A percentile compares a stretch with the other conserved stretches of the same genome.
phyloP scores from a whole-genome alignment of 2,888 invertebrate species.

The Oithona nana region DNA sequence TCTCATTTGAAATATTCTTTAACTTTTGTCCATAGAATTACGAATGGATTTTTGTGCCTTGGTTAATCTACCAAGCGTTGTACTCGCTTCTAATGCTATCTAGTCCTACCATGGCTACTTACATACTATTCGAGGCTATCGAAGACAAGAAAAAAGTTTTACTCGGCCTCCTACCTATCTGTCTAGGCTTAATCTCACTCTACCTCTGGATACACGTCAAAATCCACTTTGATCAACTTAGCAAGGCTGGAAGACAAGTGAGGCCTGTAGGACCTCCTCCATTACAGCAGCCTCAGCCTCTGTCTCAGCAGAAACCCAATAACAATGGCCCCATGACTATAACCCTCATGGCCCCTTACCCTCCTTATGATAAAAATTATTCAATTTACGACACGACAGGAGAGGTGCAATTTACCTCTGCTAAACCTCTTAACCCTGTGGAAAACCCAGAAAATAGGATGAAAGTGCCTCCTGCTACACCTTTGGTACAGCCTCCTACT shows the following conservation, averaged over 20 bases:
- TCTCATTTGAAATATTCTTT: neutral
- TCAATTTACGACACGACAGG: no score
- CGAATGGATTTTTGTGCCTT: slow-evolving; percentile 1
- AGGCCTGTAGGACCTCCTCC: neutral
- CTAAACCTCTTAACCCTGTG: no score
- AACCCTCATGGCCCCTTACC: neutral
- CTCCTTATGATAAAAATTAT: neutral
- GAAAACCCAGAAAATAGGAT: no score
- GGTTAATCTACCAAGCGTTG: neutral
- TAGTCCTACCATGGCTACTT: neutral
- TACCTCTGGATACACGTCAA: neutral
- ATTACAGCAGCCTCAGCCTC: neutral
- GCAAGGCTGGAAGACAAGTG: neutral
- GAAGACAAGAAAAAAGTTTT: neutral
- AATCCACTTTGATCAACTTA: neutral
- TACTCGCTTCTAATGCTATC: neutral
- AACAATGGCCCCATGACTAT: neutral
- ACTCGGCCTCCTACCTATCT: neutral
- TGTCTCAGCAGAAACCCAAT: neutral
- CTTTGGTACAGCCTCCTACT: no score
- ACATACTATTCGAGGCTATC: neutral
- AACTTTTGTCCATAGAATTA: neutral
- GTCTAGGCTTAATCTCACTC: neutral
- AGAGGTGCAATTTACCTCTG: no score
- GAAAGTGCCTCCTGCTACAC: no score